Conservation (phyloP, 2,113 vertebrate species). For the Oceanodroma tethys region DNA sequence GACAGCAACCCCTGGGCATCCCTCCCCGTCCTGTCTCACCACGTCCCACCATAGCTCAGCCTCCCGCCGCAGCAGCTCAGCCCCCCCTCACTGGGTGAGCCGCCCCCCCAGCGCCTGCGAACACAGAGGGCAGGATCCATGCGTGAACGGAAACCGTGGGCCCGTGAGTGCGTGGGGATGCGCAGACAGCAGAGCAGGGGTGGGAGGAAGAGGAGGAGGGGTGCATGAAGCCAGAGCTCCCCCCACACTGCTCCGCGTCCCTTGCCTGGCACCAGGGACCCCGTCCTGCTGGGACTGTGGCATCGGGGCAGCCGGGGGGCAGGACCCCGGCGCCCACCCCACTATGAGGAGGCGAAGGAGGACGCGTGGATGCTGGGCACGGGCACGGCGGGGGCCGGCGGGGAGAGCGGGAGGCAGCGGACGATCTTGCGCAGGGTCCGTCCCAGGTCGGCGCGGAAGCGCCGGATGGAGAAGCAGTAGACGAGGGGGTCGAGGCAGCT, state of each 20-base stretch:
- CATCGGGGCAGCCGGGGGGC: fast-evolving
- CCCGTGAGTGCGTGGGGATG: not conserved
- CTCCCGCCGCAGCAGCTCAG: not conserved
- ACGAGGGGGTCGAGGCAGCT: conserved; percentile 67
- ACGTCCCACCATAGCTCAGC: not conserved
- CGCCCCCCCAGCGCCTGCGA: not conserved
- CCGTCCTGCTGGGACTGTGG: fast-evolving
- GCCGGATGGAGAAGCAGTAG: conserved; percentile 62
- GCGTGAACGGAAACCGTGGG: not conserved
- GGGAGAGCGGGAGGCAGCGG: not conserved
- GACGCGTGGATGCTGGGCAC: not conserved
- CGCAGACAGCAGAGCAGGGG: not conserved
- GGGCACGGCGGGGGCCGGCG: fast-evolving
- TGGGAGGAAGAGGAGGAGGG: not conserved
- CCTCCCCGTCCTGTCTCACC: not conserved
- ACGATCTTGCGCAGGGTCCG: not conserved
- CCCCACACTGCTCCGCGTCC: not conserved
- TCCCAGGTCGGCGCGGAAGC: conserved; percentile 43
- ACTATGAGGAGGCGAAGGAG: conserved; percentile 45
- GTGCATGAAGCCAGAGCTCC: not conserved
- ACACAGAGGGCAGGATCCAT: not conserved
- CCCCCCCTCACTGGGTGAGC: not conserved
- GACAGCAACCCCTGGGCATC: not conserved
- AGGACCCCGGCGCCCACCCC: fast-evolving
- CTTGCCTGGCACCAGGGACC: not conserved